Evolutionary conservation across 1,140 invertebrate species (phyloP), one percentile per base, ranked within the genome.

Genomic region (Portunus trituberculatus): DNA sequence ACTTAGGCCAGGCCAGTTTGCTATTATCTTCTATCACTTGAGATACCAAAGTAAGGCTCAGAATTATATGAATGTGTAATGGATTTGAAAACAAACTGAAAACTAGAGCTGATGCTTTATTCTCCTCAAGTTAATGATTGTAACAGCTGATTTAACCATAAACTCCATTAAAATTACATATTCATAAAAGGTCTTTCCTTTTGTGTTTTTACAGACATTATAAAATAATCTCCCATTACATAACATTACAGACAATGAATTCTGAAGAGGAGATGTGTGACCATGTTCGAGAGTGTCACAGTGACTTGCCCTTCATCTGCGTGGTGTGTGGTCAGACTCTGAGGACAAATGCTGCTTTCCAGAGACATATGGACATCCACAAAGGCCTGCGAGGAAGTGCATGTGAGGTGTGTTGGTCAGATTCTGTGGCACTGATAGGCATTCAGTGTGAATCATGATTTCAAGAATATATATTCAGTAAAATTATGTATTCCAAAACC

Each of bases 331-430:
- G 94, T 4, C 94, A 95, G 25, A 95, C 90, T 67, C 46, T 95
- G 45, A 46, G 94, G 84, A 95, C 94, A 7, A 95, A 92, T 76
- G 94, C 90, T 29, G 94, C 94, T 31, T 95, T 95, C 52, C 94
- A 95, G 90, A 95, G 94, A 76, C 94, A 95, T 45, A 95, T 92
- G 94, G 90, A 95, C 84, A 95, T 95, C 59, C 94, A 95, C 90
- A 95, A 92, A 32, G 94, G 94, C n/a, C 48, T 95, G 32, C 89
- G 94, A n/a, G 94, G 94, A 52, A 95, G 94, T 95, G 94, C 94
- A n/a, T 95, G 94, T 92, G 94, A 95, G 94, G 94, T 92, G 84
- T 82, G 52, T 4, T 91, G 12, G 16, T 59, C 52, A 39, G 39
- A 39, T 10, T 59, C 52, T 12, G 3, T 14, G n/a, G 0, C 46